phyloP scores from a whole-genome alignment of 1,140 invertebrate genomes.

The Andrena cerasifolii region DNA sequence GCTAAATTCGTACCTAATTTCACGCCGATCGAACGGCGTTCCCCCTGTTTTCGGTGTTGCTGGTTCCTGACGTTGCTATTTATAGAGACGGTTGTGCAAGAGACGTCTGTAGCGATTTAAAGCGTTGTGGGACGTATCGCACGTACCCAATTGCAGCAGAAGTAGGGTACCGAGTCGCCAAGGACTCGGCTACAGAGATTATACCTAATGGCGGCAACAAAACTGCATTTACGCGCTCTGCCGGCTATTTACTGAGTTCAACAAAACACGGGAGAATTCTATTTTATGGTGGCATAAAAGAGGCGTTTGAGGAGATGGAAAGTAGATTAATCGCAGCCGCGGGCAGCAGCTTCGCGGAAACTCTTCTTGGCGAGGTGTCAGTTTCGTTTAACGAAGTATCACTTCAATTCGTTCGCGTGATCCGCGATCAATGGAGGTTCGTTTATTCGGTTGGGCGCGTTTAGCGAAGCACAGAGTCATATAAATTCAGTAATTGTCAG shows the following conservation, averaged over 20 bases:
- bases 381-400: no score
- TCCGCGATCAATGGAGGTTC: no score
- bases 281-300: no score
- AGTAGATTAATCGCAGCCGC: no score
- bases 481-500: conserved; percentile 27
- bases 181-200: conserved; percentile 17
- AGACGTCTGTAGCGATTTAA: conserved; percentile 15
- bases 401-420: no score
- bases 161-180: conserved; percentile 38
- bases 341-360: no score
- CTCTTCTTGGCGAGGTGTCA: no score
- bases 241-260: not conserved
- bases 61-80: conserved; percentile 23
- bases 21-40: not conserved
- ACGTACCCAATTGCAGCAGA: conserved; percentile 43
- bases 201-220: not conserved
- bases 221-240: not conserved
- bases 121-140: conserved; percentile 45
- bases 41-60: not conserved
- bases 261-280: no score
- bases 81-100: conserved; percentile 36
- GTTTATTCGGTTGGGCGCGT: no score
- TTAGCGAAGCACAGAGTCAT: conserved; percentile 14
- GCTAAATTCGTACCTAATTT: not conserved
- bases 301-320: no score